Conservation (phyloP, 2,113 vertebrate species). For the Jacana jacana region DNA sequence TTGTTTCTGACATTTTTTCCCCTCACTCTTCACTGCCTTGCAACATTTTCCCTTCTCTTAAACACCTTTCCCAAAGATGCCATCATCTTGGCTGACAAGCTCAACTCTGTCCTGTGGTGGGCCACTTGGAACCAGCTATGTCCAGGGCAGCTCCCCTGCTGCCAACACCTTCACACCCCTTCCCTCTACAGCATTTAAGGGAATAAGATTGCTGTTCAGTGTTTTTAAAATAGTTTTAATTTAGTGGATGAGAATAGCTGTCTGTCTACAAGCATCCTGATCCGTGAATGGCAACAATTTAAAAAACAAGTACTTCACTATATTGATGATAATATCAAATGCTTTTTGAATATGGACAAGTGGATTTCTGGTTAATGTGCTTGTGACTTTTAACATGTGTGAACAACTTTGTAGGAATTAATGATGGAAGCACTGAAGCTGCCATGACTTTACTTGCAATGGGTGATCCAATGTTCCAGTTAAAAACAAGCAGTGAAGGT, state of each 20-base stretch:
- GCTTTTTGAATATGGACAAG: neutral
- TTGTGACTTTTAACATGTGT: neutral
- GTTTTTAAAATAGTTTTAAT: neutral
- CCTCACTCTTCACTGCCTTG: neutral
- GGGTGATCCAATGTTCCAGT: slow-evolving; percentile 76
- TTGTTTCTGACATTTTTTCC: neutral
- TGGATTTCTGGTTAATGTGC: neutral
- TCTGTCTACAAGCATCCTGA: neutral
- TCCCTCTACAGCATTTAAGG: neutral
- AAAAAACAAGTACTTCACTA: accelerated
- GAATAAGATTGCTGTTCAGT: neutral
- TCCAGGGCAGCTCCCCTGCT: neutral
- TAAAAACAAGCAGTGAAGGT: slow-evolving; percentile 65
- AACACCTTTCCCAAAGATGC: neutral
- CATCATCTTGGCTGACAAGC: neutral
- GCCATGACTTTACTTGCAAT: slow-evolving; percentile 91
- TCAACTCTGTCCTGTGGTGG: neutral
- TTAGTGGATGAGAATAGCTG: neutral
- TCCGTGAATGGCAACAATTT: neutral
- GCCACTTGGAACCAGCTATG: neutral
- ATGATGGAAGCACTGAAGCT: slow-evolving; percentile 87
- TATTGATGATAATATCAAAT: neutral
- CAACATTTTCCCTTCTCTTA: neutral
- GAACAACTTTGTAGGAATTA: slow-evolving; percentile 68
- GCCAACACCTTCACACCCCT: neutral